These are phyloP conservation scores for Ascaphus truei DNA, from an alignment of 2,113 vertebrate species.

Conservation along the genomic window DNA sequence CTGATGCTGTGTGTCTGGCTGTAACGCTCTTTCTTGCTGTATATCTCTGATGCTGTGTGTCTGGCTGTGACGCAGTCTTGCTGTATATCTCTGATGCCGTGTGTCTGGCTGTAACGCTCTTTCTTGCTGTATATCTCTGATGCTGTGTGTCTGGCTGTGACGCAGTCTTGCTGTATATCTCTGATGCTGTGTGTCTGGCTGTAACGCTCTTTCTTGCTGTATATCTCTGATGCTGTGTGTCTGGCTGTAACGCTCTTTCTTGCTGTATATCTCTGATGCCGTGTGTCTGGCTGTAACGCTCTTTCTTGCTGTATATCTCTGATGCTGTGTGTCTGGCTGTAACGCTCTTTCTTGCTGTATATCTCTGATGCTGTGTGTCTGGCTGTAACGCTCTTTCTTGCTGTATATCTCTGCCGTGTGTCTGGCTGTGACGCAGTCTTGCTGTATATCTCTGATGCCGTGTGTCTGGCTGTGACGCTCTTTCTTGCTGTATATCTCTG, in stretches of 20 bases:
- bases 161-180: neutral
- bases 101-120: neutral
- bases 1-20: neutral
- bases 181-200: neutral
- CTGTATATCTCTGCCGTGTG: slow-evolving; percentile 41
- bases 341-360: neutral
- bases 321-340: neutral
- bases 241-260: neutral
- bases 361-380: neutral
- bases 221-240: neutral
- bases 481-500: neutral
- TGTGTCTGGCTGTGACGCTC: neutral
- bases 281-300: neutral
- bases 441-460: neutral
- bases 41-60: neutral
- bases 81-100: neutral
- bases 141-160: neutral
- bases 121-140: neutral
- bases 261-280: neutral
- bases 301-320: neutral
- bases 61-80: neutral
- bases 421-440: no score
- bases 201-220: neutral
- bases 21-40: neutral
- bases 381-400: neutral